Base-by-base conservation (phyloP, 2,888 invertebrate species). In the Limnephilus lunatus region DNA sequence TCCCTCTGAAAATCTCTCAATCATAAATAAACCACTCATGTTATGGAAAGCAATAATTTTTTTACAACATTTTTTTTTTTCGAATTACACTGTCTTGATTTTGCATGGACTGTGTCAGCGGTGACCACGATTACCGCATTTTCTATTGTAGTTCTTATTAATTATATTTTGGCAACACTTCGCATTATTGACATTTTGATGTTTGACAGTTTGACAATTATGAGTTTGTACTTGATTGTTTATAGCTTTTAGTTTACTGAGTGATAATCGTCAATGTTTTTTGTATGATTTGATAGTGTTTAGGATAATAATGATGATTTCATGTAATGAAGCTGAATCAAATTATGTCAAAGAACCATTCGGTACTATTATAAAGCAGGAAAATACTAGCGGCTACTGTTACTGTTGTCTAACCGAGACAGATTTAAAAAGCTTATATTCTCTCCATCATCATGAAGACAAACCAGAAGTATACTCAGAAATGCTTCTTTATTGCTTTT, bases 401-500 rank as follows among this genome's bases (percentile, higher is more conserved):
- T 87, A 90, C 80, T 92, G 91, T 81, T 93, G 92, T 81, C 91
- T 92, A 9, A 39, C 89, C 80, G 89, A 89, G 53, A 80, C n/a
- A 48, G 85, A 93, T 89, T 89, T 93, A 39, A 48, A 83, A 80
- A 92, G 85, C 81, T 86, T 90, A 80, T 25, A 81, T 7, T 32
- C 85, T 14, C 89, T 92, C n/a, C 85, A 93, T 91, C 89, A 93
- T 92, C 86, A 68, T 48, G 89, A 93, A 68, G 93, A 91, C 35
- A 90, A 92, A 86, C 85, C 91, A 15, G 93, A 93, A 89, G 81
- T 81, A 14, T 93, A 93, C 82, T 89, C 88, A 39, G 88, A 93
- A 48, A 93, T 93, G 93, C 90, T 93, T 32, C 19, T 81, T 12
- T 85, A 89, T 39, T 92, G 93, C 48, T 93, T 92, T 89, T 86